Evolutionary conservation across 2,888 invertebrate species (phyloP), one percentile per base, ranked within the genome.

Genomic region (Trichacis sp.): DNA sequence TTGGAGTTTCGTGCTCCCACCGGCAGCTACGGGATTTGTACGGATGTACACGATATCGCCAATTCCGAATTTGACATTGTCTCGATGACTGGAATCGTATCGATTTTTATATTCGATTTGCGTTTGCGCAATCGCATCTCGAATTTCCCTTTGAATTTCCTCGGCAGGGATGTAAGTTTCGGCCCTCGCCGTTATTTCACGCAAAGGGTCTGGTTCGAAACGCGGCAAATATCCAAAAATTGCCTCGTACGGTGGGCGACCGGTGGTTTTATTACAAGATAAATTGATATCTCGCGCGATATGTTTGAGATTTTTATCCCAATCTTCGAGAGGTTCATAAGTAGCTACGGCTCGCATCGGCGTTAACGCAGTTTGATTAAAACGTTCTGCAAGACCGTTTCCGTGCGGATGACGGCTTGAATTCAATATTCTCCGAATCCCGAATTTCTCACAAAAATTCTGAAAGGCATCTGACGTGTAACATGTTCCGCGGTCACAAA

Each of bases 231-330:
- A 63, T 56, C n/a, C n/a, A n/a, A n/a, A n/a, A n/a, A n/a, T n/a
- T n/a, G n/a, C n/a, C n/a, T n/a, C n/a, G n/a, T n/a, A 68, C 0
- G 71, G 70, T 9, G 64, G 48, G n/a, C 38, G 64, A 1, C 59
- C 60, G 2, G 42, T 42, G 1, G 42, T 42, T 42, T 42, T 42
- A 42, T 42, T 42, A 1, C 9, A 9, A 2, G 42, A 2, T 15
- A 15, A 12, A 42, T 45, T 45, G 11, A 45, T 19, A 19, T 45
- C 11, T 42, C 42, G 15, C 14, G 15, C 42, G n/a, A 42, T 42
- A 9, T 6, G 1, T 15, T 42, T 42, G n/a, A 42, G 2, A 4
- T n/a, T 15, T 6, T 42, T 14, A 4, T 42, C 42, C 42, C 42
- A 42, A 2, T 4, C 1, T 2, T 42, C 42, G 5, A 6, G 29